phyloP scores from a whole-genome alignment of 92 coral and sea anemone species.

The Phenganax subtilis region DNA sequence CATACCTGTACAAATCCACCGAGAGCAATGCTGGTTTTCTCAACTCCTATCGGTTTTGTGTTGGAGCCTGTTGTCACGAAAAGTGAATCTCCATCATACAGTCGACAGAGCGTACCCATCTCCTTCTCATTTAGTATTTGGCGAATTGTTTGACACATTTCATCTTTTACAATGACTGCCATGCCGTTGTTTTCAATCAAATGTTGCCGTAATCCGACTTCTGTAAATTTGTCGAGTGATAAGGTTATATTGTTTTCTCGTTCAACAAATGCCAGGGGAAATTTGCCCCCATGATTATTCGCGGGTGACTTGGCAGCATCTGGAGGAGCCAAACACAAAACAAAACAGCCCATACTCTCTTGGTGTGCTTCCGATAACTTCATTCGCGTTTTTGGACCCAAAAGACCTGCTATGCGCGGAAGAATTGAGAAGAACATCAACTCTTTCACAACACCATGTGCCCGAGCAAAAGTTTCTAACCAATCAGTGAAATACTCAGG shows the following conservation, averaged over 20 bases:
- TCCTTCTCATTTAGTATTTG: neutral
- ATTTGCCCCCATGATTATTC: neutral
- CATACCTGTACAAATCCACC: slow-evolving; percentile 60
- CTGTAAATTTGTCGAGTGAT: neutral
- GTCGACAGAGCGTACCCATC: slow-evolving; percentile 14
- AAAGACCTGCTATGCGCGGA: slow-evolving; percentile 15
- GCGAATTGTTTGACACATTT: neutral
- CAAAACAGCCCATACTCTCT: slow-evolving; percentile 12
- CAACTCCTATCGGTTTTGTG: slow-evolving; percentile 35
- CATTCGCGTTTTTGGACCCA: slow-evolving; percentile 23
- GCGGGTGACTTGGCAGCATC: slow-evolving; percentile 22
- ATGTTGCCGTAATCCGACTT: neutral
- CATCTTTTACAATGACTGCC: slow-evolving; percentile 23
- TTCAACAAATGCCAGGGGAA: slow-evolving; percentile 5
- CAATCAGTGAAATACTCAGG: slow-evolving; percentile 28
- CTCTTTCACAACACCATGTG: slow-evolving; percentile 19
- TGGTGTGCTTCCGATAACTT: slow-evolving; percentile 23
- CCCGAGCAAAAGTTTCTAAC: slow-evolving; percentile 27
- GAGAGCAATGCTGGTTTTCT: slow-evolving; percentile 46
- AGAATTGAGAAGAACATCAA: slow-evolving; percentile 18
- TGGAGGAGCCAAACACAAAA: slow-evolving; percentile 27
- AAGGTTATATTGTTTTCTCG: neutral
- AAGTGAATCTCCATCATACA: slow-evolving; percentile 14
- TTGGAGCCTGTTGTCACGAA: slow-evolving; percentile 19
- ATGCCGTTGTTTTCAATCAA: slow-evolving; percentile 19